Percentiles rank a stretch among this genome's conserved stretches.
Conservation (phyloP, 2,888 invertebrate genomes). For the Megastigmus dorsalis region DNA sequence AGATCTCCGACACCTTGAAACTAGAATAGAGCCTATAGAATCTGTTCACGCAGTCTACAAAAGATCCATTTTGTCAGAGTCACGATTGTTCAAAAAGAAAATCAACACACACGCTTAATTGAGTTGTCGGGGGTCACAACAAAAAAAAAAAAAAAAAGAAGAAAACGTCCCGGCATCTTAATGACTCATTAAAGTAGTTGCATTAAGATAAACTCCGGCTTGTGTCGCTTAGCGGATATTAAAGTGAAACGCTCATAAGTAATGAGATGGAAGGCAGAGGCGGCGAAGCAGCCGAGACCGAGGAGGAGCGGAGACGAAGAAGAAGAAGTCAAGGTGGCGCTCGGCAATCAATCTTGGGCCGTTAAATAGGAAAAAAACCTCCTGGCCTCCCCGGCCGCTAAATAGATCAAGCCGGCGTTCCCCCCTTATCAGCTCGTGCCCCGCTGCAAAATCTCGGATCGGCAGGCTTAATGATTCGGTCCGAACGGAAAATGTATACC, state of each 20-base stretch:
- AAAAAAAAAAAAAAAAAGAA: too few species aligned
- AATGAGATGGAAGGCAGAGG: conserved; percentile 38
- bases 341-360: conserved; percentile 37
- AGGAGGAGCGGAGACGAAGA: too few species aligned
- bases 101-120: conserved; percentile 17
- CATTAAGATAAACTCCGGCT: conserved; percentile 28
- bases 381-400: neutral
- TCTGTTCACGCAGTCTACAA: too few species aligned
- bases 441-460: conserved; percentile 19
- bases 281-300: too few species aligned
- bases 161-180: conserved; percentile 40
- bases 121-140: too few species aligned
- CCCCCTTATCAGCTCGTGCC: conserved; percentile 9
- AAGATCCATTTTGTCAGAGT: too few species aligned
- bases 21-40: too few species aligned
- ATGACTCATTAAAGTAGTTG: conserved; percentile 24
- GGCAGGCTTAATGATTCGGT: conserved; percentile 29
- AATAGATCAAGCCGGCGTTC: conserved; percentile 9
- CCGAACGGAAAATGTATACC: too few species aligned
- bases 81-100: too few species aligned
- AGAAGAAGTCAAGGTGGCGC: conserved; percentile 4
- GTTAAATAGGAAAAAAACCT: neutral
- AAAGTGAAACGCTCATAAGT: conserved; percentile 31
- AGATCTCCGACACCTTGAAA: too few species aligned
- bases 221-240: conserved; percentile 28